Conservation (phyloP, 1,140 invertebrate genomes). For the Rhyacophila brunnea region DNA sequence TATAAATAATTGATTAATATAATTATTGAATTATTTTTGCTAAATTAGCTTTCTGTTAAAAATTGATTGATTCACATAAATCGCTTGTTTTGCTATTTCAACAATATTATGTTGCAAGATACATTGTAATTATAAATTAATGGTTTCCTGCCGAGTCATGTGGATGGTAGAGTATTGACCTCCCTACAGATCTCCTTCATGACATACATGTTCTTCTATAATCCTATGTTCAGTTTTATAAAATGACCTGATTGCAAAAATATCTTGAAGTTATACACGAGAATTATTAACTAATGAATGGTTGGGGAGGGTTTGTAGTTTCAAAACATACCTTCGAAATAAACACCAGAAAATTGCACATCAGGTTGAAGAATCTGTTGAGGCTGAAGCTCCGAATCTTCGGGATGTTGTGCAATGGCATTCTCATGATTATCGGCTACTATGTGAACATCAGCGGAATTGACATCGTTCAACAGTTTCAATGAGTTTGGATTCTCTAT, state of each 20-base stretch:
- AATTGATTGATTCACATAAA: too few species aligned
- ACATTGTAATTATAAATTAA: too few species aligned
- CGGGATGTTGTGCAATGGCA: not conserved
- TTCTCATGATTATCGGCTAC: not conserved
- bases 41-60: too few species aligned
- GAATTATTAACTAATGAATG: too few species aligned
- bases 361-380: constrained; percentile 21
- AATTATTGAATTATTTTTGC: too few species aligned
- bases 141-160: too few species aligned
- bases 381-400: not conserved
- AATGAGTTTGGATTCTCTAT: not conserved
- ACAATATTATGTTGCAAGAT: too few species aligned
- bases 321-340: constrained; percentile 23
- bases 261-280: not conserved
- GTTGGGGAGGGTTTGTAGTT: too few species aligned
- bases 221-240: not conserved
- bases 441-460: not conserved
- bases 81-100: too few species aligned
- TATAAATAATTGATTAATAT: too few species aligned
- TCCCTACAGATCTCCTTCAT: not conserved
- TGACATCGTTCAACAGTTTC: not conserved
- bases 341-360: not conserved
- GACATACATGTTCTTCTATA: not conserved
- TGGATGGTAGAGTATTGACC: too few species aligned
- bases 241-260: not conserved